Conservation (phyloP, 2,888 invertebrate genomes). For the Smittia sp. region DNA sequence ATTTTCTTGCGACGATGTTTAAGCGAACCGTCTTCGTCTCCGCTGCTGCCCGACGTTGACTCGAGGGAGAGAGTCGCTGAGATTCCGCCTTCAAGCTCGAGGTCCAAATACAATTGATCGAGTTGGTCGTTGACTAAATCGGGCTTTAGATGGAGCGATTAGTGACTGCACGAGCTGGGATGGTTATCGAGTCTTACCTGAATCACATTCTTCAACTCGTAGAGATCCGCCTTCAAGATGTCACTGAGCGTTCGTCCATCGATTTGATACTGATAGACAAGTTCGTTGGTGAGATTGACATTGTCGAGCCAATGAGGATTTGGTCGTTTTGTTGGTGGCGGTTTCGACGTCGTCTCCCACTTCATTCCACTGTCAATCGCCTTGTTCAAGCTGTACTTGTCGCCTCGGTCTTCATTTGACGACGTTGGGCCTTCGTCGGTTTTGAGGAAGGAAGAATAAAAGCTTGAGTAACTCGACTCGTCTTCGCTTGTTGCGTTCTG, state of each 20-base stretch:
- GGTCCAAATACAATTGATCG: slow-evolving; percentile 60
- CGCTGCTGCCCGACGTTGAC: slow-evolving; percentile 54
- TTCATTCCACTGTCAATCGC: background rate
- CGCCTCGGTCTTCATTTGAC: slow-evolving; percentile 45
- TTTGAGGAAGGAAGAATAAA: slow-evolving; percentile 68
- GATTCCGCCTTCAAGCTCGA: slow-evolving; percentile 57
- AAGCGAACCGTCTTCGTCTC: slow-evolving; percentile 42
- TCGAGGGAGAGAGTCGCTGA: slow-evolving; percentile 56
- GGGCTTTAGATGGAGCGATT: slow-evolving; percentile 53
- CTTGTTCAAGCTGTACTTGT: background rate
- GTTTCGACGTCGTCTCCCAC: background rate
- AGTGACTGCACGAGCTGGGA: too few relatives aligned
- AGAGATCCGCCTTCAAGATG: slow-evolving; percentile 59
- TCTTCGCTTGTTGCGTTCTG: slow-evolving; percentile 53
- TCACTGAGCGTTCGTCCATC: slow-evolving; percentile 57
- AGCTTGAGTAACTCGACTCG: slow-evolving; percentile 66
- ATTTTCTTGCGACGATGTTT: slow-evolving; percentile 50
- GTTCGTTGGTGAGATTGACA: slow-evolving; percentile 58
- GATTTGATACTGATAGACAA: slow-evolving; percentile 62
- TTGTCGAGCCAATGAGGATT: slow-evolving; percentile 62
- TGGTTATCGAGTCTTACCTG: slow-evolving; percentile 53
- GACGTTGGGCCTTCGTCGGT: slow-evolving; percentile 57
- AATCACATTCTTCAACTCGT: slow-evolving; percentile 55
- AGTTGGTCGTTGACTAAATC: slow-evolving; percentile 63
- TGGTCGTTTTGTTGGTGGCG: slow-evolving; percentile 45